Evolutionary conservation across 2,797 vertebrate species (phyloP), one percentile per base, ranked within the genome.

Genomic region (Moxostoma hubbsi): DNA sequence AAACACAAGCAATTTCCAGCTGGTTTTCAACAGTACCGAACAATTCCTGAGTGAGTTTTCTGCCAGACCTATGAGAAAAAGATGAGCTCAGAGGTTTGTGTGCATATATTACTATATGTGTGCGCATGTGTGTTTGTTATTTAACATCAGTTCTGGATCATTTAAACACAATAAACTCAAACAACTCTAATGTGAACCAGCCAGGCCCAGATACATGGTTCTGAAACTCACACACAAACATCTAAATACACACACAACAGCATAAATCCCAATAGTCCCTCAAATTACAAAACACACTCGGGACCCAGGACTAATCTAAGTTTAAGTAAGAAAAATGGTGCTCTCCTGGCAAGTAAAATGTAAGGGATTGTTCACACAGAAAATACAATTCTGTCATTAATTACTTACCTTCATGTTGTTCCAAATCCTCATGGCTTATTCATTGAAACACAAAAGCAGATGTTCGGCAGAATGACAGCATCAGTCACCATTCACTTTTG

Each of bases 91-190:
- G 53, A 65, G 24, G 45, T 16, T 68, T 67, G 15, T 10, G 61
- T 65, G 9, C 51, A 11, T 43, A 16, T 64, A 63, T 36, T 36
- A 3, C 36, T 36, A 4, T 36, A 43, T 73, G 62, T 71, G 51
- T 58, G 62, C 65, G 62, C 65, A 16, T 61, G 72, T 16, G 65
- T 4, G 5, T 55, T 11, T 54, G 62, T 36, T 77, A 49, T 24
- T 72, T 11, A 78, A 53, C 50, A 82, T n/a, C 43, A 61, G 62
- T 72, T 78, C 75, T 75, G 61, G 65, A 72, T 75, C 24, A 80
- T 80, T 74, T 76, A 83, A 54, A 75, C 49, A 16, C 10, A 15
- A 65, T 50, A 80, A 72, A 73, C 45, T 53, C 61, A 59, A 77
- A 61, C 11, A 66, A 69, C 46, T 66, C 13, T 68, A 71, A 71